Evolutionary conservation across 2,888 invertebrate genomes (phyloP), one percentile per base, ranked within the genome.

Genomic region (Tetanocera ferruginea): DNA sequence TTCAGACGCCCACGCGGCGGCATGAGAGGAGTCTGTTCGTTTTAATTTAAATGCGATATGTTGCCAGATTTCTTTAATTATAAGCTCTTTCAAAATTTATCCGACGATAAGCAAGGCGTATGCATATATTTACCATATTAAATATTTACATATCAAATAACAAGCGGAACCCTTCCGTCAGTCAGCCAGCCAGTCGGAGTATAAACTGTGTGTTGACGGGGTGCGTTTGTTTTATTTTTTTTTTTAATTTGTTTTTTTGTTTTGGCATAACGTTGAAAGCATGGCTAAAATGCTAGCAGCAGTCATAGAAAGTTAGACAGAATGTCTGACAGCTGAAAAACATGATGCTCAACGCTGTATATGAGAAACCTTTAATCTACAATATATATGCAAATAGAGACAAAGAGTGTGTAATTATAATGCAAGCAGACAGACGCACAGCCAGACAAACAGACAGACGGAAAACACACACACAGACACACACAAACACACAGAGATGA

Each of bases 361-460:
- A 28, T 37, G 43, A 43, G 66, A 67, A 78, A 76, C 76, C 76
- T 76, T 76, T 78, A 78, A 79, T 79, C 76, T 74, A 76, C 79
- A 79, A 79, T 74, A 79, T 71, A 79, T 73, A 79, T 79, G 79
- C 76, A 79, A 79, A 79, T 79, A 52, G 64, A 60, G 79, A 62
- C 64, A 67, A 55, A 75, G 75, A 75, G 75, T 43, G 66, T 66
- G 64, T 75, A 51, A 78, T 72, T 57, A 69, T 57, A 60, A 60
- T 62, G 76, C 67, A 34, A 55, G 64, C 64, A 23, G 52, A 71
- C 67, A 49, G 70, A 31, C 43, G 23, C 77, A 66, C 76, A 76
- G 70, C 69, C 37, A 72, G 81, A 81, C 80, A n/a, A 3, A 37
- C 71, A 57, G 23, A 74, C 31, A 49, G 19, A 37, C 51, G 9